phyloP scores from a whole-genome alignment of 2,797 vertebrate species.

The Vespertilio murinus region DNA sequence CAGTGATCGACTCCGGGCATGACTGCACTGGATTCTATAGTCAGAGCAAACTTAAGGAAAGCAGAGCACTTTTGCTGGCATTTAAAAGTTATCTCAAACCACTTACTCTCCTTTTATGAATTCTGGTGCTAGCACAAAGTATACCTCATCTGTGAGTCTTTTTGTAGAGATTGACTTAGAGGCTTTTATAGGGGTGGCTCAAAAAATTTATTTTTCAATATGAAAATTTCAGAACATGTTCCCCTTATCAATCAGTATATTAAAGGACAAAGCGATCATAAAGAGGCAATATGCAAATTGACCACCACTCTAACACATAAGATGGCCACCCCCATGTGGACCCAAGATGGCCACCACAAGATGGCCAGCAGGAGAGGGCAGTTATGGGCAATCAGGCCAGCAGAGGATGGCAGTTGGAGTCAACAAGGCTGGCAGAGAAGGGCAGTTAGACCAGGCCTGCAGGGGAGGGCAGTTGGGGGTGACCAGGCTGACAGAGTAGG shows the following conservation, averaged over 20 bases:
- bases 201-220: background rate
- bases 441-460: too few relatives aligned
- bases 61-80: background rate
- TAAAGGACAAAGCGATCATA: background rate
- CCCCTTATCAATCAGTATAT: background rate
- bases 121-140: background rate
- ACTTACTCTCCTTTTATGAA: background rate
- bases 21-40: background rate
- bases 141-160: background rate
- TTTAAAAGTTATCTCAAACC: background rate
- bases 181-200: background rate
- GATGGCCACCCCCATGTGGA: too few relatives aligned
- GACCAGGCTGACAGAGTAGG: too few relatives aligned
- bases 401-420: too few relatives aligned
- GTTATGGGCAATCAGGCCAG: too few relatives aligned
- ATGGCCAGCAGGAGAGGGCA: too few relatives aligned
- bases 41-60: background rate
- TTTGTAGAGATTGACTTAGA: background rate
- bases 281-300: too few relatives aligned
- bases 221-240: background rate
- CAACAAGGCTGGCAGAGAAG: too few relatives aligned
- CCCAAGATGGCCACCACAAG: too few relatives aligned
- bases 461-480: too few relatives aligned
- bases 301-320: too few relatives aligned
- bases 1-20: background rate